Conservation (phyloP, 2,113 vertebrate species). For the Grantiella picta region DNA sequence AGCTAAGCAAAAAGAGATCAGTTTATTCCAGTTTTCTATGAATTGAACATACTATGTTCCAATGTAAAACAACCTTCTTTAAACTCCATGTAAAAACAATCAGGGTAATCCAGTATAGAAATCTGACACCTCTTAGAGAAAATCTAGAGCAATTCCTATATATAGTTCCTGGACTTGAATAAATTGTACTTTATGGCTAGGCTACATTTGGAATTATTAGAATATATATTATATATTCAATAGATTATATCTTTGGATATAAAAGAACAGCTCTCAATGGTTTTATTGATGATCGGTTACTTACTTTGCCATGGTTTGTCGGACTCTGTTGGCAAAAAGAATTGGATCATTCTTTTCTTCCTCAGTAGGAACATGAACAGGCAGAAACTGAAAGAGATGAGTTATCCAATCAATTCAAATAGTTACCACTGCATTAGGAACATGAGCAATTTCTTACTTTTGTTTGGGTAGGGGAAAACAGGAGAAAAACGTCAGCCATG, state of each 20-base stretch:
- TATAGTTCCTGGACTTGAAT: not conserved
- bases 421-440: not conserved
- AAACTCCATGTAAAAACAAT: not conserved
- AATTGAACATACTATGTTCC: not conserved
- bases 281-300: not conserved
- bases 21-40: not conserved
- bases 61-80: not conserved
- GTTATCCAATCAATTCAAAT: not conserved
- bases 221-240: too few relatives aligned
- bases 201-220: not conserved
- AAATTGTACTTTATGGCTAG: not conserved
- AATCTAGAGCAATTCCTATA: not conserved
- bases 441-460: not conserved
- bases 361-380: conserved; percentile 84
- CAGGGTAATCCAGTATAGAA: not conserved
- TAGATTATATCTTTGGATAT: not conserved
- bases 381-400: conserved; percentile 84
- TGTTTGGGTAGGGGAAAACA: not conserved
- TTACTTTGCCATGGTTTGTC: conserved; percentile 88
- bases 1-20: not conserved
- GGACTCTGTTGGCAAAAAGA: conserved; percentile 84
- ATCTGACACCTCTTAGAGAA: not conserved
- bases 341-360: conserved; percentile 84
- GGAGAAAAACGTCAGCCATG: not conserved
- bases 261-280: not conserved